phyloP scores from a whole-genome alignment of 2,113 vertebrate genomes.

The Sebastes schlegelii region DNA sequence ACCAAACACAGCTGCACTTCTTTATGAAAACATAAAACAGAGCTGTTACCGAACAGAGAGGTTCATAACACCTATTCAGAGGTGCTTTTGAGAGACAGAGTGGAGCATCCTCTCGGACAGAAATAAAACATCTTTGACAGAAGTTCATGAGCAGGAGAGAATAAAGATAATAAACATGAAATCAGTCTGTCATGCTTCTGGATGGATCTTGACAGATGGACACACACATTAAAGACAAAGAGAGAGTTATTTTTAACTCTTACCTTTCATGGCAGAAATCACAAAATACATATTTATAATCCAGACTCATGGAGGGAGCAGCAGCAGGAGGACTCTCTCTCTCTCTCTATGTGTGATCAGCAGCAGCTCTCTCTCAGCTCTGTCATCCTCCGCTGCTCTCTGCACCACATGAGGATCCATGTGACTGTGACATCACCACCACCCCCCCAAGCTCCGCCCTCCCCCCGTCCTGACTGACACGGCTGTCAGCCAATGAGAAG shows the following conservation, averaged over 20 bases:
- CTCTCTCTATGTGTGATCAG: slow-evolving; percentile 7
- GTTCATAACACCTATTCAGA: neutral
- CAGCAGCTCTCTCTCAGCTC: slow-evolving; percentile 40
- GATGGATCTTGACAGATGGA: neutral
- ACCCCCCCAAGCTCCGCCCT: slow-evolving; percentile 18
- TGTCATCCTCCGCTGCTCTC: slow-evolving; percentile 74
- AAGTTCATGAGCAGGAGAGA: neutral
- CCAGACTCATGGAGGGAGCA: slow-evolving; percentile 16
- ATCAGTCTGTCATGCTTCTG: neutral
- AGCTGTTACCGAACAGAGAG: no score
- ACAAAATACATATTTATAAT: slow-evolving; percentile 90
- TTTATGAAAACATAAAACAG: no score
- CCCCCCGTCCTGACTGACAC: slow-evolving; percentile 25
- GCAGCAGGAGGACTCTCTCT: neutral
- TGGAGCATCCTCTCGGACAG: neutral
- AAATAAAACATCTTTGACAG: neutral
- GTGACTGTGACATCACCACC: slow-evolving; percentile 84
- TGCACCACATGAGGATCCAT: slow-evolving; percentile 86
- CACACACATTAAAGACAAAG: neutral
- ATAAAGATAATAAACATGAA: neutral
- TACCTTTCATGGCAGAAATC: slow-evolving; percentile 94
- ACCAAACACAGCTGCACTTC: no score
- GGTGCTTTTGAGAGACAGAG: neutral
- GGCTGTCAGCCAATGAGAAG: neutral
- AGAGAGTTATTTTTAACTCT: neutral